Base-by-base conservation (phyloP, 2,888 invertebrate genomes). In the Periphyllus acericola region DNA sequence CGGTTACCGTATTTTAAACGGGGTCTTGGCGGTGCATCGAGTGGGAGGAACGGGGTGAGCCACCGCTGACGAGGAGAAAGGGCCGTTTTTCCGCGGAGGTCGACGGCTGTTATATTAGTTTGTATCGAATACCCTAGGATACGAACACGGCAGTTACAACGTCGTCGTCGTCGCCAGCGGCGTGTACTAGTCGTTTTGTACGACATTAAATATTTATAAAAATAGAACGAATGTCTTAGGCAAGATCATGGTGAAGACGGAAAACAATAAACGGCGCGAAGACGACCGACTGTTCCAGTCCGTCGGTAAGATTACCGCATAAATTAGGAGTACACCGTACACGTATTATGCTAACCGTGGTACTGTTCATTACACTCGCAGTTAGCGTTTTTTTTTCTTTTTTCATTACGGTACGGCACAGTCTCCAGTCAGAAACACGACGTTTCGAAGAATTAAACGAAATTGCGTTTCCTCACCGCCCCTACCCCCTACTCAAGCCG, bases 221-320 rank as follows among this genome's bases (percentile, higher is more conserved):
- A 82, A 82, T 52, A 71, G 82, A 82, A 82, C 46, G 71, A 46
- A 17, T 46, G 52, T 82, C 46, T 52, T 71, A 46, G 82, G 71
- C 82, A 14, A 25, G 32, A 71, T 25, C 32, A 52, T 17, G 71
- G 68, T 25, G 71, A 68, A 14, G 81, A 46, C 5, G 46, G 40
- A 60, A 60, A 79, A 60, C 60, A 60, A 60, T 60, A 60, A 79
- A 14, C 46, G 36, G 40, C n/a, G 32, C 32, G n/a, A 68, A n/a
- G 71, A 71, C 68, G 34, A 17, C 0, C 29, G 46, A 46, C 46
- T 3, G 40, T 40, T 8, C 8, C 14, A 46, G 46, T 46, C 3
- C 2, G 46, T 46, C 14, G 46, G 46, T 14, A 46, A 2, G 46
- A 46, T 40, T 9, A 8, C 40, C 40, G 40, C 40, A 40, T 40